Evolutionary conservation across 37 sponge, comb jelly and placozoan species (phyloP).

Genomic region (Haliclona indistincta): DNA sequence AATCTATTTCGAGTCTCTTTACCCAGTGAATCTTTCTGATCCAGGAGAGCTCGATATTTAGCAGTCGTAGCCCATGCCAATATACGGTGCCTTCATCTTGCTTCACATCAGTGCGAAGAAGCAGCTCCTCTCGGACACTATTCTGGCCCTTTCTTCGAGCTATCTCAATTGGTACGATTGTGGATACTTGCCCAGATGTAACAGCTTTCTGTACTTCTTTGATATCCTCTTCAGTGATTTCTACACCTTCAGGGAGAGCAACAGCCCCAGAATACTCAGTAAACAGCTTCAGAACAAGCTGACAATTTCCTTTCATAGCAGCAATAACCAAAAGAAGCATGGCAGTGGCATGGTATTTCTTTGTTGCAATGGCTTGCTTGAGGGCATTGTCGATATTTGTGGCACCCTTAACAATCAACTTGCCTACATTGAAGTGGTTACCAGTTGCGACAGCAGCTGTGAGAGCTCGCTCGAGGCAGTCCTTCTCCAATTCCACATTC

Average conservation of each 20-base stretch:
- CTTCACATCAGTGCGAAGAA: conserved; percentile 78
- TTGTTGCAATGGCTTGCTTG: conserved; percentile 12
- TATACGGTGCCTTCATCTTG: conserved; percentile 55
- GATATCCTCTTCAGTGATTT: conserved; percentile 45
- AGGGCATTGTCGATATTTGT: conserved; percentile 45
- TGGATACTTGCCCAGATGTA: conserved; percentile 47
- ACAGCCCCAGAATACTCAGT: too few relatives aligned
- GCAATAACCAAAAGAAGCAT: conserved; percentile 68
- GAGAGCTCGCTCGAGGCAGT: conserved; percentile 66
- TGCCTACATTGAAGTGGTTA: conserved; percentile 60
- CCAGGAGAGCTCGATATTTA: conserved; percentile 64
- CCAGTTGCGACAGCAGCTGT: conserved; percentile 52
- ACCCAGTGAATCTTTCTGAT: conserved; percentile 77
- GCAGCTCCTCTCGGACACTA: conserved; percentile 63
- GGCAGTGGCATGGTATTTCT: conserved; percentile 45
- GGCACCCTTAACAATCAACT: conserved; percentile 66
- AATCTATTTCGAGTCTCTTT: conserved; percentile 62
- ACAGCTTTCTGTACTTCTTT: conserved; percentile 54
- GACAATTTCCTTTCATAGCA: conserved; percentile 34
- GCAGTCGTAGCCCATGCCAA: conserved; percentile 82
- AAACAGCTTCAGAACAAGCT: conserved; percentile 64
- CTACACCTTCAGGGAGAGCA: too few relatives aligned
- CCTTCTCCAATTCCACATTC: conserved; percentile 35
- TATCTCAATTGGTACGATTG: conserved; percentile 81
- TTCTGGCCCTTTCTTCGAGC: conserved; percentile 43